Evolutionary conservation across 2,888 invertebrate genomes (phyloP), one percentile per base, ranked within the genome.

Genomic region (Cerastis rubricosa): DNA sequence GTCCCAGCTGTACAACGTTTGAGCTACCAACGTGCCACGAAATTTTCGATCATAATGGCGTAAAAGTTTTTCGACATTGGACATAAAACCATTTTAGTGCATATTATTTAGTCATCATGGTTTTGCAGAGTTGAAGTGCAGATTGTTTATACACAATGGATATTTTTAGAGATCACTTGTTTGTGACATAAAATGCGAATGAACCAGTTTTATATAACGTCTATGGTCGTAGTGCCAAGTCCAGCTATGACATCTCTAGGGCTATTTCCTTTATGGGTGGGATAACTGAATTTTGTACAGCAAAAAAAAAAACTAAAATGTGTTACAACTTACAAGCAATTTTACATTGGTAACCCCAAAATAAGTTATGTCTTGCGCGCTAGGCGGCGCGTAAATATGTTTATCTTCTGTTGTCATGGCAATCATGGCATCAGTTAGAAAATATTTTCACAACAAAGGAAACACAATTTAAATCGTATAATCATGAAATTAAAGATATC

Each of bases 401-500:
- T 43, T 71, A 49, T 14, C 35, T 49, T 74, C 12, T 25, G 89
- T 89, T 85, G 78, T 79, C 81, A 89, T 89, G 84, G 78, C 51
- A 85, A 78, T 79, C 81, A 89, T 89, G 84, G 78, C 51, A 85
- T 77, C 71, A 63, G 12, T 22, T 45, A 69, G 8, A 72, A 57
- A 83, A 74, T 67, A 66, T 65, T 65, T 29, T 59, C 61, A 76
- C 83, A 72, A 76, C 88, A 45, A 43, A 51, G n/a, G 40, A 51
- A 51, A 70, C 40, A 63, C 22, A 67, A 63, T 79, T 54, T 22
- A 35, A 70, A 84, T 71, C 51, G 69, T 71, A 64, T 29, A 69
- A 85, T 76, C 87, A 99, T 99, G 99, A 98, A 98, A 93, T 97
- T 99, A 85, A 98, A 99, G 97, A 98, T 98, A 86, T 97, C 98